These are phyloP conservation scores for Sakesphorus luctuosus DNA, from an alignment of 2,113 vertebrate genomes.

Conservation along the genomic window DNA sequence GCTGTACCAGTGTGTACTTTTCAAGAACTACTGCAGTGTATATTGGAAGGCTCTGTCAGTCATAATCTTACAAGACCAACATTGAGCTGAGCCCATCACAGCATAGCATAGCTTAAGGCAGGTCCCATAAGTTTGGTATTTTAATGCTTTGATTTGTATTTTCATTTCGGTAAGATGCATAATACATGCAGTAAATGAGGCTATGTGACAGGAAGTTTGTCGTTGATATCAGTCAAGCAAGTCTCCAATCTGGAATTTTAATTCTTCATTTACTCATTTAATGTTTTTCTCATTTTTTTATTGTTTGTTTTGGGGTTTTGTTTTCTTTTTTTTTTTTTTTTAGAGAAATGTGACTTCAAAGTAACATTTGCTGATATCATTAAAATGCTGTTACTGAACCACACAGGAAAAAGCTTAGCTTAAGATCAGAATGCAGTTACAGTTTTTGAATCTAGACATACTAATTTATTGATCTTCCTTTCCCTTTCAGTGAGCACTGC, in stretches of 20 bases:
- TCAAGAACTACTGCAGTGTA: neutral
- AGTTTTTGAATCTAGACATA: neutral
- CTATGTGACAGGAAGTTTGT: neutral
- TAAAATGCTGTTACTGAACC: neutral
- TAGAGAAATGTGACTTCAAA: neutral
- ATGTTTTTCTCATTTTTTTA: neutral
- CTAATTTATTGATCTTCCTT: slow-evolving; percentile 42
- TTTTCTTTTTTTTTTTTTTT: neutral
- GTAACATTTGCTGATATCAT: neutral
- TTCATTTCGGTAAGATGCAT: neutral
- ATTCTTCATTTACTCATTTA: neutral
- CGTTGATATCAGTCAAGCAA: neutral
- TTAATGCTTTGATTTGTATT: slow-evolving; percentile 23
- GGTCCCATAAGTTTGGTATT: neutral
- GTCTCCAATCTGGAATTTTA: neutral
- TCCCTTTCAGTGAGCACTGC: slow-evolving; percentile 92
- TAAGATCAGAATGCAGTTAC: neutral
- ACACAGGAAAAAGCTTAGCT: neutral
- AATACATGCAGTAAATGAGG: neutral
- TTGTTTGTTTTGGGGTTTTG: too few species aligned
- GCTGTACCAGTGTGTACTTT: neutral
- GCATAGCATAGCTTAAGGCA: neutral
- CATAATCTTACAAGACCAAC: neutral
- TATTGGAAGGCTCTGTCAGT: neutral
- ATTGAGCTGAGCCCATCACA: neutral